Conservation (phyloP, 2,888 invertebrate species). For the Tetragonula carbonaria region DNA sequence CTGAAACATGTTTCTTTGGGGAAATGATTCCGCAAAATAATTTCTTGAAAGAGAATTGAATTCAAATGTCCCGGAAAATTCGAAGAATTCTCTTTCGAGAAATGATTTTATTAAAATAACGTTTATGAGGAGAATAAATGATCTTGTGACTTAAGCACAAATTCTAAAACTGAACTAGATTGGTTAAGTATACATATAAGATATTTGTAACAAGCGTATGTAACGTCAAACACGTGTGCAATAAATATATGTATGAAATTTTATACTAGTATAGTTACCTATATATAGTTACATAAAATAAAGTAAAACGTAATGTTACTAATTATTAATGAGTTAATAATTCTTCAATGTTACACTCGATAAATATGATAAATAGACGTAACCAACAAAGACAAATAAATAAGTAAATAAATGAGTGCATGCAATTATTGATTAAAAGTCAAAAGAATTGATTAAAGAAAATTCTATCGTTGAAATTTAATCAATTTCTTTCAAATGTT, state of each 20-base stretch:
- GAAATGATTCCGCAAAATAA: no score
- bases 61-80: background rate
- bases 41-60: no score
- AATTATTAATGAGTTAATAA: constrained; percentile 25
- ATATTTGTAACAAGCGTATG: constrained; percentile 16
- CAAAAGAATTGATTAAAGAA: background rate
- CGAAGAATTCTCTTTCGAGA: background rate
- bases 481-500: no score
- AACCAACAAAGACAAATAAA: constrained; percentile 7
- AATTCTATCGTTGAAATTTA: background rate
- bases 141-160: background rate
- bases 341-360: background rate
- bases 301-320: background rate
- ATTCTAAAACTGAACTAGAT: background rate
- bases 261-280: background rate
- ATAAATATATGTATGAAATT: constrained; percentile 23
- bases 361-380: background rate
- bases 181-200: background rate
- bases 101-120: no score
- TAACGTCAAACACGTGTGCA: constrained; percentile 43
- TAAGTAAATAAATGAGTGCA: constrained; percentile 24
- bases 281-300: background rate
- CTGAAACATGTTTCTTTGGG: no score
- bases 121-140: background rate
- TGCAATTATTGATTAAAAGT: constrained; percentile 24